phyloP scores from a whole-genome alignment of 2,113 vertebrate genomes.

The Trogon melanurus region DNA sequence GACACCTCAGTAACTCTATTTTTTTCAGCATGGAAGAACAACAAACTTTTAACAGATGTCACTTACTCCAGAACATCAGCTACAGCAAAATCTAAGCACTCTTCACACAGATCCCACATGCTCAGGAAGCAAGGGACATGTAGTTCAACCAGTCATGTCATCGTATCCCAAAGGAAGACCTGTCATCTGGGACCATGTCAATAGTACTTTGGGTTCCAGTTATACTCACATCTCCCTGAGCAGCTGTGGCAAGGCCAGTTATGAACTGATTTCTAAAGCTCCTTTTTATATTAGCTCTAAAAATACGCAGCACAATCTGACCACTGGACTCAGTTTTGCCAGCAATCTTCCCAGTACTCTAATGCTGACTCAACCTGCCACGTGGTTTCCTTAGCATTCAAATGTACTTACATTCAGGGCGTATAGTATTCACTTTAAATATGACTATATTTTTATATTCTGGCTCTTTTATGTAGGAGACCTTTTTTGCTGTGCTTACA shows the following conservation, averaged over 20 bases:
- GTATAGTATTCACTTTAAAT: neutral
- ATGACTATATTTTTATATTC: neutral
- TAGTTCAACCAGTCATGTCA: neutral
- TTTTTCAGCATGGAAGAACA: neutral
- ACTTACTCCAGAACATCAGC: neutral
- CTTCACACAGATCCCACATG: neutral
- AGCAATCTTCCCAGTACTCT: neutral
- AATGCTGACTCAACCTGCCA: neutral
- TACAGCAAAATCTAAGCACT: neutral
- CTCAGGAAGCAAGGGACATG: neutral
- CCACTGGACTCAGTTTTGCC: neutral
- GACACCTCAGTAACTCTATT: neutral
- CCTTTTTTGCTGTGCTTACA: neutral
- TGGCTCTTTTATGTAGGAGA: neutral
- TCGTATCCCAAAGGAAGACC: neutral
- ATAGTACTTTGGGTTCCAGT: neutral
- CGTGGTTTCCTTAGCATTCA: neutral
- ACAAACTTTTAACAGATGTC: neutral
- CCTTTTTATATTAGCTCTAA: neutral
- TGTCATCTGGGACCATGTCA: neutral
- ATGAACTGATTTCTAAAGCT: neutral
- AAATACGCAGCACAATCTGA: neutral
- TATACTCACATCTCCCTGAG: rapidly evolving
- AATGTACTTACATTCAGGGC: neutral
- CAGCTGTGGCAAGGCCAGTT: neutral